A percentile compares a stretch with the other conserved stretches of the same genome.
phyloP scores from a whole-genome alignment of 2,888 invertebrate genomes.

The Luperina testacea region DNA sequence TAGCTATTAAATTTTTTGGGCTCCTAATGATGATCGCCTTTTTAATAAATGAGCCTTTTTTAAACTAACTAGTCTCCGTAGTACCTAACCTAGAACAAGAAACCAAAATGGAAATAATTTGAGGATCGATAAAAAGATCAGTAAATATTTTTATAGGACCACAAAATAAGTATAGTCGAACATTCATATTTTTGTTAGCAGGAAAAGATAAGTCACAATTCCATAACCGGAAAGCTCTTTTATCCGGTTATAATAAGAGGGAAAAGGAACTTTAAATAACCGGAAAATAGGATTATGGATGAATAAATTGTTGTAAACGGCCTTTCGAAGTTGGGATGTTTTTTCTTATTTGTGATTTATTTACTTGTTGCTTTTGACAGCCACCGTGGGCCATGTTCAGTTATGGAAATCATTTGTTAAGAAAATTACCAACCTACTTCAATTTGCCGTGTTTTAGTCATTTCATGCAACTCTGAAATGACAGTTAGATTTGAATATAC shows the following conservation, averaged over 20 bases:
- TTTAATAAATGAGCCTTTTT: background rate
- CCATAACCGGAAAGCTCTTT: constrained; percentile 17
- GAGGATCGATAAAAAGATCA: too few relatives aligned
- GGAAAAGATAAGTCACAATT: constrained; percentile 26
- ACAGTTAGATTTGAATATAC: background rate
- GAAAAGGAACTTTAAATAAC: constrained; percentile 18
- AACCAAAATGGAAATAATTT: background rate
- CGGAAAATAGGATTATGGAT: constrained; percentile 18
- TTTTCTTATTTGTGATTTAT: constrained; percentile 26
- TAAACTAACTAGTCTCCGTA: background rate
- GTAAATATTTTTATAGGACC: background rate
- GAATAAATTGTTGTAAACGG: constrained; percentile 24
- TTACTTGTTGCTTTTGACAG: constrained; percentile 30
- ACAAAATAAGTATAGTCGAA: background rate
- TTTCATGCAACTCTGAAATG: background rate
- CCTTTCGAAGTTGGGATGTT: constrained; percentile 9
- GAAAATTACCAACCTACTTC: background rate
- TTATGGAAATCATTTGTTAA: background rate
- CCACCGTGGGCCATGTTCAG: background rate
- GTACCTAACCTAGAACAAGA: background rate
- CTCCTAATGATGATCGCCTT: background rate
- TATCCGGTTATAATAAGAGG: constrained; percentile 34
- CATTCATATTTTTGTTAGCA: background rate
- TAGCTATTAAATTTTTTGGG: too few relatives aligned
- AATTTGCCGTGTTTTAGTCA: background rate